Evolutionary conservation across 2,113 vertebrate species (phyloP).

Genomic region (Emydura subglobosa): DNA sequence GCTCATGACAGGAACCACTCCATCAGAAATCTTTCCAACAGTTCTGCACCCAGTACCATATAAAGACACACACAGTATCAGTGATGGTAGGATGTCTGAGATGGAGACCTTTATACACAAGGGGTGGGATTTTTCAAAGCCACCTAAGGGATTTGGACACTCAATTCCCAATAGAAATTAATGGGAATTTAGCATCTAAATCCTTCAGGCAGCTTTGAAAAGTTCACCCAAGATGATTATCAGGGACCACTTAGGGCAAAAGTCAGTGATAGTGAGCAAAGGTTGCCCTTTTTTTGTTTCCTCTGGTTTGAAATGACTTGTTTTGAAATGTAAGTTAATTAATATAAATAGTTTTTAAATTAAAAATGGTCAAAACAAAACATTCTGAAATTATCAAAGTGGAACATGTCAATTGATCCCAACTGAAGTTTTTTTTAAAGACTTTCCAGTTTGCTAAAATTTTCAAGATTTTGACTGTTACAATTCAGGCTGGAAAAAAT

Average conservation of each 20-base stretch:
- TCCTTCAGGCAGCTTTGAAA: background rate
- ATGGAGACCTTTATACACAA: fast-evolving
- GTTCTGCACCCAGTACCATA: fast-evolving
- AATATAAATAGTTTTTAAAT: background rate
- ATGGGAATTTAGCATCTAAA: background rate
- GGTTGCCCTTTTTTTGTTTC: background rate
- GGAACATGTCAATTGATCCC: background rate
- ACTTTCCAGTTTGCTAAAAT: too few relatives aligned
- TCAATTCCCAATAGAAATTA: background rate
- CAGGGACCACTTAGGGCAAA: background rate
- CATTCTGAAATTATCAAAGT: too few relatives aligned
- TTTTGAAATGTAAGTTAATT: background rate
- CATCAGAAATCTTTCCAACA: background rate
- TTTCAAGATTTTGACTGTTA: too few relatives aligned
- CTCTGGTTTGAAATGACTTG: background rate
- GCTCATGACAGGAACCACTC: background rate
- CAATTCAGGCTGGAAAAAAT: background rate
- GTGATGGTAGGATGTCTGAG: background rate
- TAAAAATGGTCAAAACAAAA: too few relatives aligned
- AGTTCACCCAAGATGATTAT: background rate
- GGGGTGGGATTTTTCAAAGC: background rate
- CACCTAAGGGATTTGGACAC: background rate
- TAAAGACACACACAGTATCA: background rate
- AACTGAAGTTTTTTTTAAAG: too few relatives aligned
- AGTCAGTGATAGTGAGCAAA: background rate